These are phyloP conservation scores for Trichacis sp. DNA, from an alignment of 2,888 invertebrate genomes.

Conservation along the genomic window DNA sequence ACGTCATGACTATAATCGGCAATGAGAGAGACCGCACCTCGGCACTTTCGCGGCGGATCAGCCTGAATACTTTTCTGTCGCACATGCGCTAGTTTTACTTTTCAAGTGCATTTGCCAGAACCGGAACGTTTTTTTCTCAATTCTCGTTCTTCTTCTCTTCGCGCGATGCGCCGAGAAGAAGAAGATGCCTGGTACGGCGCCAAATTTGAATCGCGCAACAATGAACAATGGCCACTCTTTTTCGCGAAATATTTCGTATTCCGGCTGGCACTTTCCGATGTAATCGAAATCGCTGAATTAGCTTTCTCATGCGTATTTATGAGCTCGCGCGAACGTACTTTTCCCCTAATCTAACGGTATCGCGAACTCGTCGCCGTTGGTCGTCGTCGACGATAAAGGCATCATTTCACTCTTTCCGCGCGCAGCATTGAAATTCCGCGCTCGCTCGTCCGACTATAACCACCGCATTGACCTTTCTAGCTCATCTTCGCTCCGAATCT, in stretches of 20 bases:
- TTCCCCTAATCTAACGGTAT: not conserved
- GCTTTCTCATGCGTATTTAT: not conserved
- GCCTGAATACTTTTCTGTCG: constrained; percentile 36
- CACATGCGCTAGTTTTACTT: constrained; percentile 16
- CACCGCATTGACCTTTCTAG: too few relatives aligned
- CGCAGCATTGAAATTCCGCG: too few relatives aligned
- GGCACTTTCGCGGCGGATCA: constrained; percentile 55
- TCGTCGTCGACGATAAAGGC: too few relatives aligned
- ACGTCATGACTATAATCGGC: constrained; percentile 64
- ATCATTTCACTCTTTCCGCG: too few relatives aligned
- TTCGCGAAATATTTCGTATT: not conserved
- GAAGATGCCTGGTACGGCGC: too few relatives aligned
- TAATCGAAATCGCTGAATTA: not conserved
- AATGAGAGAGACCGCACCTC: constrained; percentile 61
- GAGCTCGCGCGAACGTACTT: not conserved
- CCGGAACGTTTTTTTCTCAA: not conserved
- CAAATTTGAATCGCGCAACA: too few relatives aligned
- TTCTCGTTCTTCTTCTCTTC: not conserved
- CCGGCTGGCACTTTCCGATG: not conserved
- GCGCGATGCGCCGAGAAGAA: too few relatives aligned
- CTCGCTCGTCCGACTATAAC: too few relatives aligned
- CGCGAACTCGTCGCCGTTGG: not conserved
- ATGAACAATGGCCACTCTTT: not conserved
- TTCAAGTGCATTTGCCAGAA: constrained; percentile 1
- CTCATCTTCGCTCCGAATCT: too few relatives aligned